Percentiles rank a stretch among this genome's conserved stretches.
Conservation (phyloP, 2,888 invertebrate genomes). For the Listrodromus nycthemerus region DNA sequence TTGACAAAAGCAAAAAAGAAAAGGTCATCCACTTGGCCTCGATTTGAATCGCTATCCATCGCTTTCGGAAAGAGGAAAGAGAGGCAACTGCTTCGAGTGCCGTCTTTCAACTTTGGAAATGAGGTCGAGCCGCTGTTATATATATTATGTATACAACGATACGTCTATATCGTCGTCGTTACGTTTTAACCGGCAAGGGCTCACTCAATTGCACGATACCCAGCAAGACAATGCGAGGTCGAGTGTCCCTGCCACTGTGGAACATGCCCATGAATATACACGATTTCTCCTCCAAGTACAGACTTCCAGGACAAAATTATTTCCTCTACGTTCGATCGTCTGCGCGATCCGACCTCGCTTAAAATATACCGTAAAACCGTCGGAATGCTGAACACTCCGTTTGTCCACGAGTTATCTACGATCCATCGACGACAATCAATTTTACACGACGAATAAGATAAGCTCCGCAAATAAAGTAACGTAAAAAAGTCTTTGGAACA, state of each 20-base stretch:
- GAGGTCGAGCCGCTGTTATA: constrained; percentile 55
- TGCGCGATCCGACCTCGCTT: background rate
- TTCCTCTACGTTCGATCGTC: background rate
- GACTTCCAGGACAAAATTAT: constrained; percentile 11
- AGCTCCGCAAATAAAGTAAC: no score
- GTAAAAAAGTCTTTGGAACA: no score
- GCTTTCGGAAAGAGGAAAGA: constrained; percentile 22
- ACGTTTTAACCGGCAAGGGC: constrained; percentile 63
- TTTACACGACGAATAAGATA: no score
- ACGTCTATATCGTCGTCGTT: constrained; percentile 38
- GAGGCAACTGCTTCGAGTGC: background rate
- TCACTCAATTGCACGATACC: constrained; percentile 57
- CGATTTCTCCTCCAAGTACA: constrained; percentile 35
- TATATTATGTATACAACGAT: constrained; percentile 43
- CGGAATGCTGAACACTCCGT: no score
- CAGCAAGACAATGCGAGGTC: constrained; percentile 65
- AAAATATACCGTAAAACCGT: background rate
- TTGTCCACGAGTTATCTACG: no score
- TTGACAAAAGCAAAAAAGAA: background rate
- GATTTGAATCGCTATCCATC: constrained; percentile 38
- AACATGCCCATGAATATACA: constrained; percentile 57
- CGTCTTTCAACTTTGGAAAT: constrained; percentile 29
- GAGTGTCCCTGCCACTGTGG: constrained; percentile 45
- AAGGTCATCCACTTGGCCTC: constrained; percentile 41
- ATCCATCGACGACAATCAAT: no score